Evolutionary conservation across 2,113 vertebrate species (phyloP).

Genomic region (Cyprinodon variegatus): DNA sequence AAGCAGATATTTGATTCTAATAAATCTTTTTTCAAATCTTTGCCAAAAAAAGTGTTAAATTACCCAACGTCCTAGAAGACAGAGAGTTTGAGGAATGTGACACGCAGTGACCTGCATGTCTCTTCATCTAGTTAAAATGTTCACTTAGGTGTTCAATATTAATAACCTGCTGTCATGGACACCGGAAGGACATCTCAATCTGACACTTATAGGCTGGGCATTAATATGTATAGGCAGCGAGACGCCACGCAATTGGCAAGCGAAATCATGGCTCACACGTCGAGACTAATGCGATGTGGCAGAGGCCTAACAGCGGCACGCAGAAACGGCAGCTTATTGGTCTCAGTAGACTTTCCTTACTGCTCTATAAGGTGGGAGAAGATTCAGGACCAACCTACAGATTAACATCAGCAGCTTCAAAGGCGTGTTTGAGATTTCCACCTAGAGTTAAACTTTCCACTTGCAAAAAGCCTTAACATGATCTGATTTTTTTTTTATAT

Average conservation of each 20-base stretch:
- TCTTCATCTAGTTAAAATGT: slow-evolving; percentile 58
- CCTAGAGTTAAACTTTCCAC: too few relatives aligned
- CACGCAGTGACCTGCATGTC: slow-evolving; percentile 51
- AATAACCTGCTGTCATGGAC: slow-evolving; percentile 74
- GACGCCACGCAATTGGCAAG: slow-evolving; percentile 70
- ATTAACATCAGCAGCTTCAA: too few relatives aligned
- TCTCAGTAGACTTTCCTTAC: slow-evolving; percentile 71
- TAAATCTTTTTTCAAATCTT: not conserved
- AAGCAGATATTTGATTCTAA: not conserved
- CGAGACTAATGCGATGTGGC: slow-evolving; percentile 70
- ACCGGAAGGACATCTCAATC: slow-evolving; percentile 71
- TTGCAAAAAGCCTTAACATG: too few relatives aligned
- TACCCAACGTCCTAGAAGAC: slow-evolving; percentile 33
- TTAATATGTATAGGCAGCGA: slow-evolving; percentile 73
- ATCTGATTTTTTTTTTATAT: too few relatives aligned
- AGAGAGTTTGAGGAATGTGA: slow-evolving; percentile 22
- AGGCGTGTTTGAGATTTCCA: too few relatives aligned
- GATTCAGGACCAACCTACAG: not conserved
- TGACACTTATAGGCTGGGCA: slow-evolving; percentile 69
- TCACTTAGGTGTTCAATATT: slow-evolving; percentile 70
- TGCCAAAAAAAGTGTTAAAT: slow-evolving; percentile 38
- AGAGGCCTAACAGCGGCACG: slow-evolving; percentile 63
- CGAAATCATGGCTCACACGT: slow-evolving; percentile 66
- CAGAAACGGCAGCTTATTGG: slow-evolving; percentile 52
- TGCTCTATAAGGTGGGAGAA: slow-evolving; percentile 29